Conservation (phyloP, 2,797 vertebrate species). For the Chrysocyon brachyurus region DNA sequence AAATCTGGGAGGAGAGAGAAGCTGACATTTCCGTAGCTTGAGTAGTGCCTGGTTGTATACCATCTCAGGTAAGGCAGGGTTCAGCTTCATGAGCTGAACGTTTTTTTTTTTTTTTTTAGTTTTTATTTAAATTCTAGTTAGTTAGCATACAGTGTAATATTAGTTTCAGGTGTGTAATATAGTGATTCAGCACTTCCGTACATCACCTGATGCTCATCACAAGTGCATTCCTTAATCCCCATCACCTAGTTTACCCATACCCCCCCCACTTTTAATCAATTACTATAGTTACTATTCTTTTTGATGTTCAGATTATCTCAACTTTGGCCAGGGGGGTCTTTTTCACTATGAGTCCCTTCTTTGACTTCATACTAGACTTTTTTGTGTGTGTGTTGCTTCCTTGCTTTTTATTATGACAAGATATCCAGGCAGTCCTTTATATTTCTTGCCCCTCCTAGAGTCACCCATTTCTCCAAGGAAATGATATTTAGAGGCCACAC, state of each 20-base stretch:
- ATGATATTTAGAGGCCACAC: not conserved
- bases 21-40: not conserved
- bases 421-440: not conserved
- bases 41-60: not conserved
- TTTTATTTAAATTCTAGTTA: not conserved
- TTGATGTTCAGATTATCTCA: no score
- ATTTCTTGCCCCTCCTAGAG: not conserved
- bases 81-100: not conserved
- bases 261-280: no score
- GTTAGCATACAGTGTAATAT: not conserved
- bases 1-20: not conserved
- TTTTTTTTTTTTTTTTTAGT: not conserved
- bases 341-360: not conserved
- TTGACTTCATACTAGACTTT: not conserved
- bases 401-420: constrained; percentile 2
- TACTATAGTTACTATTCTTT: no score
- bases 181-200: not conserved
- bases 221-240: not conserved
- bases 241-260: not conserved
- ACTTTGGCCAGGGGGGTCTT: not conserved
- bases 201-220: not conserved
- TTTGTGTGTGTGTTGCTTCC: not conserved
- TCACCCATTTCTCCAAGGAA: not conserved
- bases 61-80: not conserved
- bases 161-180: not conserved